These are phyloP conservation scores for Hepsetus odoe DNA, from an alignment of 2,113 vertebrate genomes.

Conservation along the genomic window DNA sequence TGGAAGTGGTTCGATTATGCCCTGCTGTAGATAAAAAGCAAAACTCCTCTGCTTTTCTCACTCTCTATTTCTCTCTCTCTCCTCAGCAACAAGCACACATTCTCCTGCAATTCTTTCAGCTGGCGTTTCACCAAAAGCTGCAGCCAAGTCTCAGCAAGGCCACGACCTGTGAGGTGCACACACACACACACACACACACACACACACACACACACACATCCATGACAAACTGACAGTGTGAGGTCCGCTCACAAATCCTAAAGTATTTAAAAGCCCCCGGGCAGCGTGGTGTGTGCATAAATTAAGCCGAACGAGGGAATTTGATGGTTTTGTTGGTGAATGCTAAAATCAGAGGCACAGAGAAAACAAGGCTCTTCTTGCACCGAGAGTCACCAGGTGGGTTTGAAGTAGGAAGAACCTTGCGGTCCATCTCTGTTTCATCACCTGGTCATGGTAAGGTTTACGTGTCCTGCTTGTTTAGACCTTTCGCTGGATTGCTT, in stretches of 20 bases:
- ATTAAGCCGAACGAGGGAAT: constrained; percentile 49
- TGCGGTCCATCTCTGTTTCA: neutral
- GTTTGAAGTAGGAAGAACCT: constrained; percentile 32
- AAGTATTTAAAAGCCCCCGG: constrained; percentile 55
- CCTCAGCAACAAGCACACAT: neutral
- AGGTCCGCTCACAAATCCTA: constrained; percentile 40
- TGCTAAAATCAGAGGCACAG: constrained; percentile 23
- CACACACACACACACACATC: neutral
- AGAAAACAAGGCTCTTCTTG: constrained; percentile 20
- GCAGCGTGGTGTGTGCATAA: constrained; percentile 53
- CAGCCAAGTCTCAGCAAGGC: neutral
- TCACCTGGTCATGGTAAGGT: neutral
- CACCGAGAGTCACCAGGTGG: constrained; percentile 13
- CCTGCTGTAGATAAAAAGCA: constrained; percentile 55
- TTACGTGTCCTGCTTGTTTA: too few species aligned
- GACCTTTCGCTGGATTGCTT: too few species aligned
- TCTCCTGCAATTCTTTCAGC: constrained; percentile 3
- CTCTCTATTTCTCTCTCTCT: constrained; percentile 27
- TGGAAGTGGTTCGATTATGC: constrained; percentile 68
- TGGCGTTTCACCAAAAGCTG: constrained; percentile 27
- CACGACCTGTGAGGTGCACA: constrained; percentile 38
- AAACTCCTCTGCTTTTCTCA: constrained; percentile 52
- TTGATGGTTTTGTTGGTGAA: constrained; percentile 42
- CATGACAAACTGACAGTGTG: constrained; percentile 43
- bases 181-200: neutral